Base-by-base conservation (phyloP, 1,140 invertebrate genomes). In the Drosophila mauritiana region DNA sequence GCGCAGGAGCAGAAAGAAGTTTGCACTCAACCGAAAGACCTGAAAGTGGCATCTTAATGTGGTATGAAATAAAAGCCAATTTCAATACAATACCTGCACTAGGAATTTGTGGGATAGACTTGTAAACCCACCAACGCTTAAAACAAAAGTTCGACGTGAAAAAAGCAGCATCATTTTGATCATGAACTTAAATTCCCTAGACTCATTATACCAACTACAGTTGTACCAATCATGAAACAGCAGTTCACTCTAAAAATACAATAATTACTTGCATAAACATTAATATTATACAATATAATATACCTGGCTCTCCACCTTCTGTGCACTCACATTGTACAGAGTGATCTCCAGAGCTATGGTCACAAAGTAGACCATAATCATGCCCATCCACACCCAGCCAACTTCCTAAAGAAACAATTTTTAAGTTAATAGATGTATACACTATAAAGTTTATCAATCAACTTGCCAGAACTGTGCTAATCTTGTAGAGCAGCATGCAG, bases 401-500 rank as follows among this genome's bases (percentile, higher is more conserved):
- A 89, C 68, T 52, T 84, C 80, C 84, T 89, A 8, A 3, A n/a
- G 31, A 13, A 11, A 17, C 1, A 48, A 11, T 17, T 0, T 12
- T 0, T 13, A 6, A 2, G 2, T n/a, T 8, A 49, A 15, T 15
- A 1, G 3, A n/a, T 48, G 3, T 5, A 10, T 20, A 45, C 7
- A n/a, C 0, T 6, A 13, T 22, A 7, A 0, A 37, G 40, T 13
- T 1, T 3, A 15, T 22, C 1, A 4, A 8, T 7, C 1, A 3
- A 54, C 79, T 1, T 17, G 84, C 84, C 68, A 89, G 53, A 3
- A 84, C 65, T 0, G 80, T 89, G 72, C 79, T 88, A 20, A 88
- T 76, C 22, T 88, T 88, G n/a, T 89, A 89, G 2, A 89, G 73
- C 39, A 89, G n/a, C 84, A 89, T 89, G 49, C 84, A 89, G 2